phyloP scores from a whole-genome alignment of 35 echinoderm and acorn worm species.

The Patiria miniata region DNA sequence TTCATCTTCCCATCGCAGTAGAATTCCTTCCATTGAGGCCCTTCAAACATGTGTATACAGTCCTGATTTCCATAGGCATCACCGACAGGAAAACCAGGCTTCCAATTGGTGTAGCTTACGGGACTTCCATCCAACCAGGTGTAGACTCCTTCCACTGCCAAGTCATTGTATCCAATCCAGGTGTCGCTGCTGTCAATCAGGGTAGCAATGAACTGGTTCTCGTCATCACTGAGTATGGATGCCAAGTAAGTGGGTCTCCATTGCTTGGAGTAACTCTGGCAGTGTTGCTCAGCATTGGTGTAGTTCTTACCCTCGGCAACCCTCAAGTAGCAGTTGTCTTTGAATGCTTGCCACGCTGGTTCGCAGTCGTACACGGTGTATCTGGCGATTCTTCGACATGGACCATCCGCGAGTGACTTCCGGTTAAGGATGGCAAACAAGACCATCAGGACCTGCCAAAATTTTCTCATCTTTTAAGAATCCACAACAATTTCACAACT shows the following conservation, averaged over 20 bases:
- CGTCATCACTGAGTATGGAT: neutral
- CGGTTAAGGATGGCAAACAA: neutral
- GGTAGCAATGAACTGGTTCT: neutral
- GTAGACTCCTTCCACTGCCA: constrained; percentile 1
- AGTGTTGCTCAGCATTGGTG: neutral
- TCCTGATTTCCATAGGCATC: neutral
- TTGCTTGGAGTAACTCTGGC: neutral
- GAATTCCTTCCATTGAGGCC: neutral
- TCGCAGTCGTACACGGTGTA: neutral
- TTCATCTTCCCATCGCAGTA: neutral
- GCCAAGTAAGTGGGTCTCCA: neutral
- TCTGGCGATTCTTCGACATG: neutral
- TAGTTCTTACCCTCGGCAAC: neutral
- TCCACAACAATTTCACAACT: too few relatives aligned
- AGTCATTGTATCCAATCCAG: constrained; percentile 14
- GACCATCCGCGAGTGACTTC: neutral
- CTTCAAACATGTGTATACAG: neutral
- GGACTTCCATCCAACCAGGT: constrained; percentile 4
- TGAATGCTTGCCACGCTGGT: neutral
- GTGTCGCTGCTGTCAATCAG: neutral
- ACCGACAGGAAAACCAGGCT: neutral
- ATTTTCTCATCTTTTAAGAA: too few relatives aligned
- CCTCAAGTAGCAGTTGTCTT: constrained; percentile 6
- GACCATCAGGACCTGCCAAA: too few relatives aligned
- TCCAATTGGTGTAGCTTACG: neutral